Conservation (phyloP, 2,113 vertebrate species). For the Nycticebus coucang region DNA sequence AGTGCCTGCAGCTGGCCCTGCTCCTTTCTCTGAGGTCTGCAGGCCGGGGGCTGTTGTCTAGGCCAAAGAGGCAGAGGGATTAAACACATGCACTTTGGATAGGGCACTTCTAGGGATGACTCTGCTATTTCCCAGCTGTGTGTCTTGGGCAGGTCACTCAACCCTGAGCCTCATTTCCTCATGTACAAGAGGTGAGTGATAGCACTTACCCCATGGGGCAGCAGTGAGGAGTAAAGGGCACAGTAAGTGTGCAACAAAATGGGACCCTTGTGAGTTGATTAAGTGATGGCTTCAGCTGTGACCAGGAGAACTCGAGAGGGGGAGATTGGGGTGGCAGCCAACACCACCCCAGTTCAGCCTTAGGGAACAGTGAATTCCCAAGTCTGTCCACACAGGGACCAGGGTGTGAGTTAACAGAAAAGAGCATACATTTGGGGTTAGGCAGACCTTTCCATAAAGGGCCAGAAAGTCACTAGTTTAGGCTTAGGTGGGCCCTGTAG, state of each 20-base stretch:
- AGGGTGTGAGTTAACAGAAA: background rate
- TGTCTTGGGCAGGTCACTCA: background rate
- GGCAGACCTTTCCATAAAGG: background rate
- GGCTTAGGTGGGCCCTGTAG: background rate
- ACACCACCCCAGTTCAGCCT: background rate
- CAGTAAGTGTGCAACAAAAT: too few relatives aligned
- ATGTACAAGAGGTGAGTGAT: background rate
- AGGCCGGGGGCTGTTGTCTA: background rate
- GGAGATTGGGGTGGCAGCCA: background rate
- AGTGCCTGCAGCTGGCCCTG: background rate
- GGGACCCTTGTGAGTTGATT: background rate
- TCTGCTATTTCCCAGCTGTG: background rate
- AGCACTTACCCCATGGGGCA: rapidly evolving
- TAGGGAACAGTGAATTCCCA: background rate
- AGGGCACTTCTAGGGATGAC: background rate
- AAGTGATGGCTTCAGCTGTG: background rate
- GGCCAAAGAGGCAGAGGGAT: background rate
- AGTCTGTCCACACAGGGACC: background rate
- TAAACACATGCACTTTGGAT: rapidly evolving
- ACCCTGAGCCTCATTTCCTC: background rate
- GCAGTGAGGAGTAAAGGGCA: background rate
- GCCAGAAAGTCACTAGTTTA: rapidly evolving
- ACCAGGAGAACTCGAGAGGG: background rate
- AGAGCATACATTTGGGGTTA: rapidly evolving
- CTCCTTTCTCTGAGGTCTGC: rapidly evolving